Evolutionary conservation across 1,140 invertebrate species (phyloP), one percentile per base, ranked within the genome.

Genomic region (Leptonema lineaticorne): DNA sequence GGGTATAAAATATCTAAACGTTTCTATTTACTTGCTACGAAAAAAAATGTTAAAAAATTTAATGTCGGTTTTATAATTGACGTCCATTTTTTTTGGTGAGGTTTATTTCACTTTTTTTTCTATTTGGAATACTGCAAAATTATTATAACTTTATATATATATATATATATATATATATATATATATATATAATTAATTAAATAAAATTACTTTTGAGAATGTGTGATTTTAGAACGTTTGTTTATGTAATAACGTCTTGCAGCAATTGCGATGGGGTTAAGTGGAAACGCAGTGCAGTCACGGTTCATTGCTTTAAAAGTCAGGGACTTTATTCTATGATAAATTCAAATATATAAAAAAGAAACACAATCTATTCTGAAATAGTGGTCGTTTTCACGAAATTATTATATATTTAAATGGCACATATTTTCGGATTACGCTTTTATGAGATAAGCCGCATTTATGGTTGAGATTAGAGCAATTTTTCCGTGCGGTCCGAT

Each of bases 201-300:
- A n/a, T n/a, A n/a, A n/a, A n/a, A n/a, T n/a, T n/a, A n/a, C n/a
- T 22, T 8, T 57, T 28, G 53, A 57, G 53, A 57, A 57, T 48
- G 22, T 20, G 24, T 53, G 45, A 64, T 64, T 26, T 50, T 64
- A 45, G 45, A 50, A 26, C 41, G 27, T 46, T 64, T 64, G 62
- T 64, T 64, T 64, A 48, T 63, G 27, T 48, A 3, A 28, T 37
- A 26, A 8, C 33, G 27, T 9, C 29, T 29, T 63, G 24, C 41
- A 50, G 62, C 62, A 64, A 64, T 64, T 64, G 62, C 62, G 62
- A 64, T 46, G 62, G 62, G 62, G 62, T 64, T 64, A 64, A 64
- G 62, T 64, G 62, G 62, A 64, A 50, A 64, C 41, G 62, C 62
- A 64, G 45, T 64, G 62, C 62, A 64, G 41, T 64, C 62, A 37